Conservation (phyloP, 2,797 vertebrate genomes). For the Anguilla anguilla region DNA sequence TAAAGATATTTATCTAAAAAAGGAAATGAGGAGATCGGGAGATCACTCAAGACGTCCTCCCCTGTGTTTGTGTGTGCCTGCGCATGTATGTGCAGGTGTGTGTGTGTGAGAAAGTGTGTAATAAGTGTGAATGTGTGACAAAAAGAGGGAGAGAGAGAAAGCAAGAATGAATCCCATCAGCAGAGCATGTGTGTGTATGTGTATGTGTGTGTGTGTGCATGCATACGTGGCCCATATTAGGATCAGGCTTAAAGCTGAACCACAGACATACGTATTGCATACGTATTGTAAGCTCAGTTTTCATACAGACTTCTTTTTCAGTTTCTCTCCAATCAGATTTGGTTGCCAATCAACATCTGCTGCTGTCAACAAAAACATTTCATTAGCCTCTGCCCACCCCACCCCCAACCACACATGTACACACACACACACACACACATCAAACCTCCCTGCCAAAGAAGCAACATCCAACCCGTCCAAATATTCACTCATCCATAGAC, state of each 20-base stretch:
- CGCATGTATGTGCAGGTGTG: neutral
- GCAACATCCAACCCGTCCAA: neutral
- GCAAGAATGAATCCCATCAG: too few species aligned
- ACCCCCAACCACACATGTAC: neutral
- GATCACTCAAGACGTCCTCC: neutral
- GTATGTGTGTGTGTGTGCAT: neutral
- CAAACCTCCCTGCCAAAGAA: neutral
- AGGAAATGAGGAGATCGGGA: neutral
- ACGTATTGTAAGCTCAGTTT: slow-evolving; percentile 33
- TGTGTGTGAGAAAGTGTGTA: neutral
- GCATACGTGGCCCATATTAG: neutral
- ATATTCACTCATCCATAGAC: slow-evolving; percentile 19
- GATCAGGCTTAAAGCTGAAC: neutral
- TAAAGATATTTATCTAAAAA: neutral
- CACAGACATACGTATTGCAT: neutral
- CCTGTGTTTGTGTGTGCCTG: neutral
- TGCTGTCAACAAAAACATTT: slow-evolving; percentile 15
- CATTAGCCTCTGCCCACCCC: too few species aligned
- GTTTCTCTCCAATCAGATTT: slow-evolving; percentile 54
- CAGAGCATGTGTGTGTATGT: neutral
- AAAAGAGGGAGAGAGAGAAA: too few species aligned
- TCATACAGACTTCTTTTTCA: slow-evolving; percentile 37
- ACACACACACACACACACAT: neutral
- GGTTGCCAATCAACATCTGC: slow-evolving; percentile 49
- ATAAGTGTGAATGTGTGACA: neutral